Percentiles rank a stretch among this genome's conserved stretches.
phyloP scores from a whole-genome alignment of 2,888 invertebrate genomes.

The Drosophila mercatorum region DNA sequence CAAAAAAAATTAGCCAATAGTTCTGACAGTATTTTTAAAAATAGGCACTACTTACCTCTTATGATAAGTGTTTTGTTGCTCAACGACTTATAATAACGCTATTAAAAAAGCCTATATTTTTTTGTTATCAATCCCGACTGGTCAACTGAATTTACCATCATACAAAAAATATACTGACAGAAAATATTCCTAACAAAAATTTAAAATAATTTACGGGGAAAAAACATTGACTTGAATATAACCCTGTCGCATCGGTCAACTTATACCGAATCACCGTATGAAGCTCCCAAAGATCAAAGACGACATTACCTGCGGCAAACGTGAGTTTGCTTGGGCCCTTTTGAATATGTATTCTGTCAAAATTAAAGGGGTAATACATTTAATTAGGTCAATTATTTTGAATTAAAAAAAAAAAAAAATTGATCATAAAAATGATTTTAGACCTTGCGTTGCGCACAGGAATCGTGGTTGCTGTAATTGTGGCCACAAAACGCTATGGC shows the following conservation, averaged over 20 bases:
- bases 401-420: background rate
- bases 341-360: conserved; percentile 34
- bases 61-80: conserved; percentile 17
- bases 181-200: background rate
- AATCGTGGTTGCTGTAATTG: conserved; percentile 51
- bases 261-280: background rate
- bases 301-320: conserved; percentile 57
- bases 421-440: conserved; percentile 43
- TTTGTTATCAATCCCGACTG: conserved; percentile 52
- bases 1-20: background rate
- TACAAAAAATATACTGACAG: conserved; percentile 33
- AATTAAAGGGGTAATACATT: conserved; percentile 21
- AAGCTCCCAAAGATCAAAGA: conserved; percentile 57
- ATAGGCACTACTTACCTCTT: background rate
- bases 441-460: conserved; percentile 53
- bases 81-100: conserved; percentile 29
- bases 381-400: background rate
- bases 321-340: conserved; percentile 27
- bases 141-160: conserved; percentile 29
- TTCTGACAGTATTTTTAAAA: background rate
- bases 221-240: background rate
- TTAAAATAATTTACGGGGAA: background rate
- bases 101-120: conserved; percentile 43
- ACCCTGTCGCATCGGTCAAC: background rate
- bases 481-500: conserved; percentile 46